Conservation (phyloP, 1,140 invertebrate genomes). For the Bombus confusus region DNA sequence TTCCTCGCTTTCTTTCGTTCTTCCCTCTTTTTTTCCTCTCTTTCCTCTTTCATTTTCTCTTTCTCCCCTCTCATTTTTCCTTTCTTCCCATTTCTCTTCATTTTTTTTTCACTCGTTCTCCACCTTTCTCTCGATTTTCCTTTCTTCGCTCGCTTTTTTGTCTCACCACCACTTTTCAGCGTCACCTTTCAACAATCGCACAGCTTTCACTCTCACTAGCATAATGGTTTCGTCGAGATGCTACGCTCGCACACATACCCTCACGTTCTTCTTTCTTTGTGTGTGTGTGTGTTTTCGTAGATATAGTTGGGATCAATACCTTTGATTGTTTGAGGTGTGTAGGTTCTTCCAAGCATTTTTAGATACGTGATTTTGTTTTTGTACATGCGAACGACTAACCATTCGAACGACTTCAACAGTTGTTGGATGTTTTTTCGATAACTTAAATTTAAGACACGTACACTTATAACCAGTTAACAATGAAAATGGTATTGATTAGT, state of each 20-base stretch:
- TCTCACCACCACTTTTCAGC: background rate
- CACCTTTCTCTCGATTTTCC: conserved; percentile 16
- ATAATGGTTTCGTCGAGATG: background rate
- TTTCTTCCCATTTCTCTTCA: background rate
- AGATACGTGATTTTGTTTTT: background rate
- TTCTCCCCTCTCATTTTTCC: background rate
- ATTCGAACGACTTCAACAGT: background rate
- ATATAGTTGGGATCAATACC: background rate
- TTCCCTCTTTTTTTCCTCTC: conserved; percentile 17
- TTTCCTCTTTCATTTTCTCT: background rate
- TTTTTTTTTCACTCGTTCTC: conserved; percentile 30
- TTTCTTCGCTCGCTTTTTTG: conserved; percentile 8
- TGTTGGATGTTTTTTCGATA: background rate
- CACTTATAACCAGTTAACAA: background rate
- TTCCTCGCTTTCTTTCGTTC: conserved; percentile 41
- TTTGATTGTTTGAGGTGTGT: background rate
- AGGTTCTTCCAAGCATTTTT: background rate
- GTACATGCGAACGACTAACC: background rate
- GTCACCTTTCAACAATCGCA: background rate
- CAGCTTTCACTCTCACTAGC: background rate
- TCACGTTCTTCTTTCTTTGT: background rate
- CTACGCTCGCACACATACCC: background rate
- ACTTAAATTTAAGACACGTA: background rate
- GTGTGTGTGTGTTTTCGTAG: too few relatives aligned
- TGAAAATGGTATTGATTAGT: background rate